Base-by-base conservation (phyloP, 2,113 vertebrate species). In the Maccullochella peelii region DNA sequence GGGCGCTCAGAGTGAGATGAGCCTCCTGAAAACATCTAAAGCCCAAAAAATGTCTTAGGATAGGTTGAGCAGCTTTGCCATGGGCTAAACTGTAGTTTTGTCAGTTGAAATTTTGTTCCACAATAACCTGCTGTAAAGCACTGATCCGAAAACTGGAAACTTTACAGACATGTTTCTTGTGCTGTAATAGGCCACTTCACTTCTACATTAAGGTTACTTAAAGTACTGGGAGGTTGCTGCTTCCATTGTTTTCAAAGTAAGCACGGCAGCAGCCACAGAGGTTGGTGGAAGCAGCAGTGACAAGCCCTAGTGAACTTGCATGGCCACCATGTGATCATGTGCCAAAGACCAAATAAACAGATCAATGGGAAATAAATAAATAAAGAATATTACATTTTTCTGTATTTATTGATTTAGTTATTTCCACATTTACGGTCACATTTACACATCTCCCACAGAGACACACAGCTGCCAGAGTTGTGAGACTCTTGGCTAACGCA, bases 1-100 rank as follows among this genome's bases (percentile, higher is more conserved):
- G 54, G 79, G 52, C 20, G 25, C 73, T 82, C 57, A 68, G 42
- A 80, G 73, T 9, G 0, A 78, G 50, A 52, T 58, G 50, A 83
- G 57, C 36, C 42, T 82, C 61, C 47, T 57, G 79, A 79, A 66
- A 79, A 75, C 36, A 68, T 59, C 15, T 58, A 36, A 54, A 49
- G n/a, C 21, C 23, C n/a, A n/a, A n/a, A n/a, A 76, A 38, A 42
- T 0, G 57, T 69, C 55, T 57, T 11, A 9, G 12, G 65, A 65
- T 2, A 11, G 23, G 40, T 11, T 12, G 55, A 25, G 18, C 40
- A 69, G 58, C n/a, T 62, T 66, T 42, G 42, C 18, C 59, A 3
- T 9, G 12, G 61, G 85, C 61, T 42, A 21, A 11, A 8, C 14
- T 36, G 8, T 71, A 1, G 33, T 71, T 40, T 54, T 69, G 30